Percentiles rank a stretch among this genome's conserved stretches.
These are phyloP conservation scores for Timandra comae DNA, from an alignment of 2,888 invertebrate species.

Conservation along the genomic window DNA sequence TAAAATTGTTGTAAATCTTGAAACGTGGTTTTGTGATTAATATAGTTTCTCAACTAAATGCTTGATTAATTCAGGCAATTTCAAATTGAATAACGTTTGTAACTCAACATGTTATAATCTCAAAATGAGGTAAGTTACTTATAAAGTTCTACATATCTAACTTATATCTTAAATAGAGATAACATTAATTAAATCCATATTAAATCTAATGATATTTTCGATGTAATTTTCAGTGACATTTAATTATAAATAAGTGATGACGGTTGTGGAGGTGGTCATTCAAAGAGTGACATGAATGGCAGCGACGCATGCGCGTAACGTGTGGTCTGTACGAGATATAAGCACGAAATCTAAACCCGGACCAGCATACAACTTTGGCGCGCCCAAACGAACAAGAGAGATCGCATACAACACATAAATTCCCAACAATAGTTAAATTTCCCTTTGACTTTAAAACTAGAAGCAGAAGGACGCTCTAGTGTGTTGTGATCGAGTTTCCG, in stretches of 20 bases:
- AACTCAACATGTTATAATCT: too few species aligned
- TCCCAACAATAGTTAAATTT: conserved; percentile 15
- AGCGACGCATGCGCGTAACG: conserved; percentile 53
- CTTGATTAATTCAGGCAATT: too few species aligned
- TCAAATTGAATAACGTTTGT: too few species aligned
- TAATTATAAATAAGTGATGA: conserved; percentile 37
- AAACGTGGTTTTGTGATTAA: too few species aligned
- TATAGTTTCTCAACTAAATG: too few species aligned
- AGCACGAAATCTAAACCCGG: conserved; percentile 50
- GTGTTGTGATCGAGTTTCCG: conserved; percentile 42
- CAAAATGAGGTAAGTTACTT: too few species aligned
- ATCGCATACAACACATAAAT: conserved; percentile 26
- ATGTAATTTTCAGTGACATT: conserved; percentile 11
- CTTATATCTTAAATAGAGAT: too few species aligned
- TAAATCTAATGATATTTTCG: not conserved
- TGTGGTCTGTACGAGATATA: conserved; percentile 55
- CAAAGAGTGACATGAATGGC: conserved; percentile 64
- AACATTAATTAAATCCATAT: too few species aligned
- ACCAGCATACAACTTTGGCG: conserved; percentile 69
- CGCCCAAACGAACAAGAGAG: conserved; percentile 60
- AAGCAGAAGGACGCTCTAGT: conserved; percentile 22
- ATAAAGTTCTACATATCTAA: too few species aligned
- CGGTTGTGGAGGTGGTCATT: conserved; percentile 65
- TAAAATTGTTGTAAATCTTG: too few species aligned
- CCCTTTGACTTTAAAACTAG: conserved; percentile 19